Evolutionary conservation across 1,140 invertebrate genomes (phyloP).

Genomic region (Thalassaphorura encarpata): DNA sequence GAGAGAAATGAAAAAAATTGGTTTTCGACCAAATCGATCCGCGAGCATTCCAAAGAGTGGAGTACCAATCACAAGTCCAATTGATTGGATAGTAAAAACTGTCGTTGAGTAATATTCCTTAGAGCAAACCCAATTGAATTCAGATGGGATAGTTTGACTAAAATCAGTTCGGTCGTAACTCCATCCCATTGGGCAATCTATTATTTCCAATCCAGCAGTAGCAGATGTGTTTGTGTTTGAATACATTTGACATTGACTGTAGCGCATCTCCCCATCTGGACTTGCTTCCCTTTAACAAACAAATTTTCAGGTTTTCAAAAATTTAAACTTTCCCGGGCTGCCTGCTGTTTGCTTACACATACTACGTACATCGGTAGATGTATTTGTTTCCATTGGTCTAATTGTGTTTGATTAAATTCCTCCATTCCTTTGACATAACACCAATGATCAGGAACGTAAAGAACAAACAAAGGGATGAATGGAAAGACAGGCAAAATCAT

Average conservation of each 20-base stretch:
- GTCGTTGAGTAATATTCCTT: constrained; percentile 5
- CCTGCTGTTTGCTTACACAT: background rate
- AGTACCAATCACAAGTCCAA: constrained; percentile 16
- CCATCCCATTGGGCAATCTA: constrained; percentile 10
- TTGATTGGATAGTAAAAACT: constrained; percentile 6
- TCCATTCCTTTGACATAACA: constrained; percentile 6
- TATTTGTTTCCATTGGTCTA: constrained; percentile 13
- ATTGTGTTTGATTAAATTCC: background rate
- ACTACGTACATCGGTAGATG: constrained; percentile 12
- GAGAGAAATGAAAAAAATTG: constrained; percentile 8
- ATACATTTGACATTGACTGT: constrained; percentile 17
- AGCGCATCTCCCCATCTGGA: constrained; percentile 2
- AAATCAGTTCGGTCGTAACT: constrained; percentile 15
- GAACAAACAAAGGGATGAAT: constrained; percentile 11
- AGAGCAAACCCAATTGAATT: constrained; percentile 15
- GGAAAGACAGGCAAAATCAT: constrained; percentile 12
- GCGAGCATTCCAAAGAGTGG: constrained; percentile 14
- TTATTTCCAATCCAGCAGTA: background rate
- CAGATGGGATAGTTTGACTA: constrained; percentile 6
- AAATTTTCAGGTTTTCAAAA: background rate
- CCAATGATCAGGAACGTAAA: constrained; percentile 16
- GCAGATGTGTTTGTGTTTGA: background rate
- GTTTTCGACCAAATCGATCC: constrained; percentile 12
- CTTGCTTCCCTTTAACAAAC: constrained; percentile 4
- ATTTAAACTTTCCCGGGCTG: background rate